Evolutionary conservation across 2,888 invertebrate species (phyloP).

Genomic region (Mellilla xanthometata): DNA sequence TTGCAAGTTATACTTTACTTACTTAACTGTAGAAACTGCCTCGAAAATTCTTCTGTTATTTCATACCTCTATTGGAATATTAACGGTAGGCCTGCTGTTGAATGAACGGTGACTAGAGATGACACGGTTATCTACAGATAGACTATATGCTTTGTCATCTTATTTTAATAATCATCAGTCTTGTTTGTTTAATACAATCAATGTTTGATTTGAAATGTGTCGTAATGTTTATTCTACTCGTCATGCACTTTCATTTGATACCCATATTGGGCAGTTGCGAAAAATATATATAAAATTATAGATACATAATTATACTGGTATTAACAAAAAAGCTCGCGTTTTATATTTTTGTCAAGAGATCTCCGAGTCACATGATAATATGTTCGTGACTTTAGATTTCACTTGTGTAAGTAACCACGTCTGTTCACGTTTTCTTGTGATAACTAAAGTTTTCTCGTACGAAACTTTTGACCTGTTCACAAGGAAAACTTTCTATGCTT

Average conservation of each 20-base stretch:
- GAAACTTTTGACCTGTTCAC: conserved; percentile 27
- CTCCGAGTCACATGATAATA: conserved; percentile 22
- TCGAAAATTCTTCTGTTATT: conserved; percentile 4
- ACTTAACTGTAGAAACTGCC: conserved; percentile 37
- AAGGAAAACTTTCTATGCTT: conserved; percentile 21
- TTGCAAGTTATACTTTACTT: conserved; percentile 41
- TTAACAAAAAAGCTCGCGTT: too few species aligned
- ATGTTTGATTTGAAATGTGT: too few species aligned
- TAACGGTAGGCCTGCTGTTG: conserved; percentile 5
- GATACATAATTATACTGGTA: too few species aligned
- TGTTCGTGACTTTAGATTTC: conserved; percentile 41
- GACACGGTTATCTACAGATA: conserved; percentile 1
- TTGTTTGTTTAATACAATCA: too few species aligned
- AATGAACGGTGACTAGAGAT: conserved; percentile 1
- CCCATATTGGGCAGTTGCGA: too few species aligned
- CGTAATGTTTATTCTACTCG: too few species aligned
- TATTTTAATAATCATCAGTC: too few species aligned
- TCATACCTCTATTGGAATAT: conserved; percentile 2
- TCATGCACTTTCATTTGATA: too few species aligned
- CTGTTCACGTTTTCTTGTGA: conserved; percentile 26
- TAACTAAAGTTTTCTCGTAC: conserved; percentile 26
- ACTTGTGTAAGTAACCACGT: conserved; percentile 35
- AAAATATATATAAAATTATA: too few species aligned
- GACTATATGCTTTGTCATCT: too few species aligned
- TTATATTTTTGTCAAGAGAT: not conserved